A percentile compares a stretch with the other conserved stretches of the same genome.
phyloP scores from a whole-genome alignment of 2,888 invertebrate species.

The Dinocampus coccinellae region DNA sequence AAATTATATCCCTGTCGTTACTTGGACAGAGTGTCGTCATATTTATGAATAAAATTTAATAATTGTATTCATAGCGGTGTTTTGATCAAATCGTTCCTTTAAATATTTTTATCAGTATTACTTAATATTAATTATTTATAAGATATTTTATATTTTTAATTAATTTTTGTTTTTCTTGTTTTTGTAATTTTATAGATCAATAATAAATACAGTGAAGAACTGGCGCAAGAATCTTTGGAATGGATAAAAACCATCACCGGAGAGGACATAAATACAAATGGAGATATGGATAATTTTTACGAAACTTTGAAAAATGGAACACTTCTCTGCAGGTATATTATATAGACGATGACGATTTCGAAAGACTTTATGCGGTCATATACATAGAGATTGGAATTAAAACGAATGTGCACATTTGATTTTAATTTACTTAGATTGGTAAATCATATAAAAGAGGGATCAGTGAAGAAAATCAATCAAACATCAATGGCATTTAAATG shows the following conservation, averaged over 20 bases:
- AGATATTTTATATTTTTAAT: not conserved
- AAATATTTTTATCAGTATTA: not conserved
- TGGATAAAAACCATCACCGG: slow-evolving; percentile 92
- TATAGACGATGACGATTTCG: no score
- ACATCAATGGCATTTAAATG: slow-evolving; percentile 95
- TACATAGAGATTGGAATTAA: not conserved
- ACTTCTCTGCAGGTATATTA: slow-evolving; percentile 87
- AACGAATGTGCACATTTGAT: slow-evolving; percentile 15
- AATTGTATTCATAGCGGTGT: not conserved
- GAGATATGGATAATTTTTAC: slow-evolving; percentile 95
- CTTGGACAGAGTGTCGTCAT: slow-evolving; percentile 5
- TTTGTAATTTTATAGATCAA: slow-evolving; percentile 90
- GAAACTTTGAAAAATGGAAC: slow-evolving; percentile 92
- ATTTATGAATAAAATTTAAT: slow-evolving; percentile 19
- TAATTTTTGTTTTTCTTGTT: slow-evolving; percentile 45
- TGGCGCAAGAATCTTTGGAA: slow-evolving; percentile 91
- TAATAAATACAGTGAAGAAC: slow-evolving; percentile 96
- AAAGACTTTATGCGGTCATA: no score
- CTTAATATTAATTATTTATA: not conserved
- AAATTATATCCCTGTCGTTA: not conserved
- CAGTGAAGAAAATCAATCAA: slow-evolving; percentile 90
- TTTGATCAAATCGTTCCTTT: not conserved
- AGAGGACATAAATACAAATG: slow-evolving; percentile 87
- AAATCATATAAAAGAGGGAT: slow-evolving; percentile 87
- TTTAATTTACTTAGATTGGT: slow-evolving; percentile 75